Conservation (phyloP, 2,113 vertebrate species). For the Poicephalus gulielmi region DNA sequence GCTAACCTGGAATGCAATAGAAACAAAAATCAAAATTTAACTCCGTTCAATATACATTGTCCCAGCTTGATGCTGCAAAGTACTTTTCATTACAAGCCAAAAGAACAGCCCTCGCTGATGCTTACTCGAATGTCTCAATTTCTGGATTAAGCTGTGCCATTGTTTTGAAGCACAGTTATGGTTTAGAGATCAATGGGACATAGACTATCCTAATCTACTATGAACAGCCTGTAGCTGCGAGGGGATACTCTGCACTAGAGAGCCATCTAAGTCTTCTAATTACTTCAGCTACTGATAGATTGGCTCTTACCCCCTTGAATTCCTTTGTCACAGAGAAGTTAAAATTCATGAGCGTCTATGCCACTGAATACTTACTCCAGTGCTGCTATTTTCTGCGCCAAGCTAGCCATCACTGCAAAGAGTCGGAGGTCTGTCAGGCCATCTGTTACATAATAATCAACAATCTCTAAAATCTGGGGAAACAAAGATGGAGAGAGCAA, state of each 20-base stretch:
- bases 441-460: constrained; percentile 93
- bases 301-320: constrained; percentile 76
- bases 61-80: neutral
- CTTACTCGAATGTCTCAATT: constrained; percentile 48
- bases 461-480: constrained; percentile 90
- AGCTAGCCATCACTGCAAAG: constrained; percentile 89
- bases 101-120: constrained; percentile 32
- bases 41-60: neutral
- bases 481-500: constrained; percentile 66
- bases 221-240: constrained; percentile 61
- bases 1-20: neutral
- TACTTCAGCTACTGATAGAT: constrained; percentile 80
- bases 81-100: constrained; percentile 47
- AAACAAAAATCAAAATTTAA: neutral
- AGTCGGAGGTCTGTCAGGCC: constrained; percentile 91
- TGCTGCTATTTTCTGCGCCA: constrained; percentile 89
- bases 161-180: constrained; percentile 70
- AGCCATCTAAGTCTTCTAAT: constrained; percentile 80
- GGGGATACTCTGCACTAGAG: constrained; percentile 72
- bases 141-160: constrained; percentile 69
- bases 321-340: constrained; percentile 77
- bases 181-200: constrained; percentile 69
- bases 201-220: constrained; percentile 73
- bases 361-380: constrained; percentile 86
- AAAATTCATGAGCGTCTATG: constrained; percentile 83